Conservation (phyloP, 2,797 vertebrate species). For the Myiotriccus ornatus region DNA sequence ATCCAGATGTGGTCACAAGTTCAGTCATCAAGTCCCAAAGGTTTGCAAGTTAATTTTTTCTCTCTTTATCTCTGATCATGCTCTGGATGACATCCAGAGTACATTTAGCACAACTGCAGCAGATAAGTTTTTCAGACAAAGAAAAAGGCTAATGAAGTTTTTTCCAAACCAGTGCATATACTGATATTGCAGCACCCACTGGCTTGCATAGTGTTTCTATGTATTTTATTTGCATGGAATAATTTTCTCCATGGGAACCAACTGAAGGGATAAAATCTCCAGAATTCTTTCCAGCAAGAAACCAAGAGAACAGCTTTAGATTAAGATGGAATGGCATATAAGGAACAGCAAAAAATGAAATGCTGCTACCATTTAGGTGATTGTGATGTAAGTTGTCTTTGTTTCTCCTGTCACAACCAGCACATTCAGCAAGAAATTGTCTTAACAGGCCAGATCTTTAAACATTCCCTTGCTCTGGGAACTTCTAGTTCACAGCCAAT, state of each 20-base stretch:
- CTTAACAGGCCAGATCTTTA: background rate
- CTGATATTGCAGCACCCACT: background rate
- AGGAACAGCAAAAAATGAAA: background rate
- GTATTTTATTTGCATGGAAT: background rate
- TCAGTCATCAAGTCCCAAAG: background rate
- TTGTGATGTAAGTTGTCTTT: background rate
- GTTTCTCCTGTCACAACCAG: background rate
- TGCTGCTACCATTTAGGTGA: background rate
- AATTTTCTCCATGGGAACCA: background rate
- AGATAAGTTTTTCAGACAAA: background rate
- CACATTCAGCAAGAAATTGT: background rate
- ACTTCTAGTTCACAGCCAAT: background rate
- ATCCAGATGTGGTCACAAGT: background rate
- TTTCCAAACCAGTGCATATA: background rate
- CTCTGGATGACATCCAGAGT: slow-evolving; percentile 23
- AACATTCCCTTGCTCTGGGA: background rate
- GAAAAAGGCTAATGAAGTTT: background rate
- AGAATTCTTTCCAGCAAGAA: background rate
- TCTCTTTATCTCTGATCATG: background rate
- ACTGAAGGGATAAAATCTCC: background rate
- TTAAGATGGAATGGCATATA: background rate
- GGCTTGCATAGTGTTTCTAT: background rate
- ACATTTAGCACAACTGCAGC: slow-evolving; percentile 4
- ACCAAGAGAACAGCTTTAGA: background rate
- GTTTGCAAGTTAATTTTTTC: background rate